These are phyloP conservation scores for Enchytraeus crypticus DNA, from an alignment of 2,888 invertebrate genomes.

Conservation along the genomic window DNA sequence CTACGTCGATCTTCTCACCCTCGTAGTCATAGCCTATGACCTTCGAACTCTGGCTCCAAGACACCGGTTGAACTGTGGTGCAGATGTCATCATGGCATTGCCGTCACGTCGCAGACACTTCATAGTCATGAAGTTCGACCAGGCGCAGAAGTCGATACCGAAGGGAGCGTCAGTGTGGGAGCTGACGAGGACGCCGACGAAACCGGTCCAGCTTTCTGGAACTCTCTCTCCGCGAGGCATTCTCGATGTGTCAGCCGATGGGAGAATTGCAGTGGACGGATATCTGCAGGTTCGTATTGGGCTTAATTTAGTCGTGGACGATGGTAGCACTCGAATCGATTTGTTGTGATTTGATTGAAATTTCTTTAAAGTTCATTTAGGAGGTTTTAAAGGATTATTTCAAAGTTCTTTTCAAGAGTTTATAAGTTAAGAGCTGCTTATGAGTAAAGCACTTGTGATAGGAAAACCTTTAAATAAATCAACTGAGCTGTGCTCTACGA, in stretches of 20 bases:
- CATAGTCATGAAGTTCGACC: slow-evolving; percentile 10
- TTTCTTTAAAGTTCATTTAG: too few species aligned
- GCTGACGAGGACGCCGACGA: neutral
- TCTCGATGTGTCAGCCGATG: slow-evolving; percentile 24
- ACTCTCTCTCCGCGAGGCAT: slow-evolving; percentile 14
- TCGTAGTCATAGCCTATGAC: slow-evolving; percentile 12
- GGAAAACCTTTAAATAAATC: too few species aligned
- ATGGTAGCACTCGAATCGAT: neutral
- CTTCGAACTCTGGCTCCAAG: slow-evolving; percentile 8
- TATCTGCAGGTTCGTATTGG: slow-evolving; percentile 18
- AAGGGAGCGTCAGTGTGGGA: slow-evolving; percentile 13
- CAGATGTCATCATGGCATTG: slow-evolving; percentile 6
- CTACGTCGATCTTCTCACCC: slow-evolving; percentile 11
- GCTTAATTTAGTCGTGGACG: neutral
- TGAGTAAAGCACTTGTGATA: too few species aligned
- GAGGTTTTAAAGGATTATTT: too few species aligned
- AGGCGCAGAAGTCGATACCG: too few species aligned
- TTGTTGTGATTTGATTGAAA: too few species aligned
- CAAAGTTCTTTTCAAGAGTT: too few species aligned
- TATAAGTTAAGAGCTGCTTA: too few species aligned
- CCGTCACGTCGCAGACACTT: slow-evolving; percentile 13
- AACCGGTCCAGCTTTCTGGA: neutral
- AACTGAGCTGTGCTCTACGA: too few species aligned
- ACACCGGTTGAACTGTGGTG: neutral
- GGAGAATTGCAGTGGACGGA: slow-evolving; percentile 22